Base-by-base conservation (phyloP, 2,797 vertebrate genomes). In the Erpetoichthys calabaricus region DNA sequence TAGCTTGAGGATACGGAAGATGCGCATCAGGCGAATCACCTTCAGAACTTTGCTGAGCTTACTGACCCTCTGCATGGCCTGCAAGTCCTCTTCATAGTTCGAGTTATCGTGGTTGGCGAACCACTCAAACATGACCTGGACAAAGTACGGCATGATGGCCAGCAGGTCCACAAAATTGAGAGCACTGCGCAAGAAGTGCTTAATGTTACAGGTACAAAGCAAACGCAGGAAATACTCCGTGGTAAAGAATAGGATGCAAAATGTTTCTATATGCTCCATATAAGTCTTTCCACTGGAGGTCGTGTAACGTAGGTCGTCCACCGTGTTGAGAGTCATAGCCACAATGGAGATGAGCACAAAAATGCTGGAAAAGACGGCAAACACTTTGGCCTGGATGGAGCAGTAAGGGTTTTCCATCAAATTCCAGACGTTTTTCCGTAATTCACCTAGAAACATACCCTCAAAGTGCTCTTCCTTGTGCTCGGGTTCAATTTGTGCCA, bases 11-110 rank as follows among this genome's bases (percentile, higher is more conserved):
- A 95, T 92, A 42, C 91, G 85, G 69, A 95, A 94, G 73, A 94
- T 93, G 42, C 90, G 83, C 90, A 94, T 91, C 59, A 93, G 69
- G 62, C 92, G 89, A 62, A 94, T 80, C 3, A 93, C 81, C 73
- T 92, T 92, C 54, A 94, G 86, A 51, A 95, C 84, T 62, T 94
- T 93, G 67, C 90, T 91, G 71, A 94, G 72, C 71, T 95, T 94
- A 62, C 90, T 91, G 60, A 95, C 87, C 5, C 83, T 83, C 25
- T 87, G 73, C 85, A 95, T 80, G 57, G 86, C 73, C 67, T 92
- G 90, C 62, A 94, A 66, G 61, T 95, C 92, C 56, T 89, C 87
- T 5, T 90, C 80, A 53, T 82, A 82, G 1, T 65, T 67, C 3
- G 72, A 0, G 0, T 65, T 73, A 45, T 88, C 87, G 1, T 70